These are phyloP conservation scores for Gadus macrocephalus DNA, from an alignment of 2,113 vertebrate species.

Conservation along the genomic window DNA sequence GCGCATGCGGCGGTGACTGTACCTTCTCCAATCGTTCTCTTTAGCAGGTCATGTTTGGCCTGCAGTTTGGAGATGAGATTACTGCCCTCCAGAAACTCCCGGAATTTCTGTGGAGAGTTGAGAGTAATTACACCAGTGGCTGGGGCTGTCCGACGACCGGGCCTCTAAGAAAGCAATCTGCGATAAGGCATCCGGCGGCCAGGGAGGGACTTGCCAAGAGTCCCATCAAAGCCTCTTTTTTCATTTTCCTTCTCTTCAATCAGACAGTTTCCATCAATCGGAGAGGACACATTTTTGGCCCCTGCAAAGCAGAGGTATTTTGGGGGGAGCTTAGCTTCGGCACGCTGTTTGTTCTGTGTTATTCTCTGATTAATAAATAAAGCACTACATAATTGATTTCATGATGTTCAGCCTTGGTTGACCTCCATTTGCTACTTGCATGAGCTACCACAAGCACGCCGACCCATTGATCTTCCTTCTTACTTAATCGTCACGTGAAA, in stretches of 20 bases:
- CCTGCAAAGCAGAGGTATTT: slow-evolving; percentile 23
- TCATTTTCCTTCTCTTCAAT: slow-evolving; percentile 7
- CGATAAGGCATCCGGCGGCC: slow-evolving; percentile 47
- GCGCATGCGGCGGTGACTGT: slow-evolving; percentile 15
- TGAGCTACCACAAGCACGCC: too few species aligned
- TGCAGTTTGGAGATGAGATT: slow-evolving; percentile 99
- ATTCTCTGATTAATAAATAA: too few species aligned
- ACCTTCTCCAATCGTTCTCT: slow-evolving; percentile 93
- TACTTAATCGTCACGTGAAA: too few species aligned
- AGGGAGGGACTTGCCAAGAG: slow-evolving; percentile 20
- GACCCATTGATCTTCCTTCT: too few species aligned
- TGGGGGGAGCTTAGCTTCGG: neutral
- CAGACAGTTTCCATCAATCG: slow-evolving; percentile 51
- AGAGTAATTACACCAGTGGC: slow-evolving; percentile 50
- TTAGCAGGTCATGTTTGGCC: slow-evolving; percentile 96
- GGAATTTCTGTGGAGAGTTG: slow-evolving; percentile 89
- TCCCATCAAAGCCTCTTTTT: slow-evolving; percentile 38
- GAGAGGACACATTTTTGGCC: slow-evolving; percentile 28
- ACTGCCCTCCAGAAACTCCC: slow-evolving; percentile 95
- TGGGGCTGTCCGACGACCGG: slow-evolving; percentile 25
- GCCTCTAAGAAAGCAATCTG: slow-evolving; percentile 42
- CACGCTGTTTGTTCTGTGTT: neutral
- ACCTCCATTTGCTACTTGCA: too few species aligned
- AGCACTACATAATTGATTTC: too few species aligned
- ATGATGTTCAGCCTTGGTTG: too few species aligned